phyloP scores from a whole-genome alignment of 2,797 vertebrate species.

The Pyrocephalus nanus region DNA sequence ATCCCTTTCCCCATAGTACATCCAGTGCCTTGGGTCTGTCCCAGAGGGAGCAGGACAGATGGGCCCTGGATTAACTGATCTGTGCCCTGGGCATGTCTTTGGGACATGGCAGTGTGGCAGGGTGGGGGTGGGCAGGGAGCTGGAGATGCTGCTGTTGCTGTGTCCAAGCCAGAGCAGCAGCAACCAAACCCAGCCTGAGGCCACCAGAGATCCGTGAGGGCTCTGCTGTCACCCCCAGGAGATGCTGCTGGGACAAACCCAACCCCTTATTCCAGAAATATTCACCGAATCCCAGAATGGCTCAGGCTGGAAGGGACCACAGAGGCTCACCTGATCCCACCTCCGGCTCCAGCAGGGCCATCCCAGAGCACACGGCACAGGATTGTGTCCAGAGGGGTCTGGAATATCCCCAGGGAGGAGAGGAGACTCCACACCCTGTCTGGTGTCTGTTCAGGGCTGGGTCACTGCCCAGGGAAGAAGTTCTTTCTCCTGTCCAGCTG shows the following conservation, averaged over 20 bases:
- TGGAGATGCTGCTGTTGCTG: not conserved
- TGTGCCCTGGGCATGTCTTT: not conserved
- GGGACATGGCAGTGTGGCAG: not conserved
- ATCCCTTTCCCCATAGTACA: not conserved
- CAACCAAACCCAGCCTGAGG: not conserved
- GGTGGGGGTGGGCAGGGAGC: not conserved
- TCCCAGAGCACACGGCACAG: accelerated
- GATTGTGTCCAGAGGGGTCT: not conserved
- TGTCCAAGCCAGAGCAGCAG: not conserved
- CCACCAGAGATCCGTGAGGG: not conserved
- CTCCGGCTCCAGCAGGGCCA: not conserved
- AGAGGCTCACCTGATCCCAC: not conserved
- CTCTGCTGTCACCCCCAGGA: not conserved
- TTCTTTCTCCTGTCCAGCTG: not conserved
- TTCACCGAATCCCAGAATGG: not conserved
- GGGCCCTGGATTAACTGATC: not conserved
- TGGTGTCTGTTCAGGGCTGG: accelerated
- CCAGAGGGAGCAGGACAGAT: not conserved
- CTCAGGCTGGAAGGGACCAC: not conserved
- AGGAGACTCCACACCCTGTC: not conserved
- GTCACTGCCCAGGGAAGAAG: not conserved
- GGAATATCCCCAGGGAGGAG: not conserved
- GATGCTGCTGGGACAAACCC: not conserved
- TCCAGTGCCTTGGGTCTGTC: not conserved
- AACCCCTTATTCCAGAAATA: not conserved